Percentiles rank a stretch among this genome's conserved stretches.
These are phyloP conservation scores for Lacerta bilineata DNA, from an alignment of 2,797 vertebrate species.

Conservation along the genomic window DNA sequence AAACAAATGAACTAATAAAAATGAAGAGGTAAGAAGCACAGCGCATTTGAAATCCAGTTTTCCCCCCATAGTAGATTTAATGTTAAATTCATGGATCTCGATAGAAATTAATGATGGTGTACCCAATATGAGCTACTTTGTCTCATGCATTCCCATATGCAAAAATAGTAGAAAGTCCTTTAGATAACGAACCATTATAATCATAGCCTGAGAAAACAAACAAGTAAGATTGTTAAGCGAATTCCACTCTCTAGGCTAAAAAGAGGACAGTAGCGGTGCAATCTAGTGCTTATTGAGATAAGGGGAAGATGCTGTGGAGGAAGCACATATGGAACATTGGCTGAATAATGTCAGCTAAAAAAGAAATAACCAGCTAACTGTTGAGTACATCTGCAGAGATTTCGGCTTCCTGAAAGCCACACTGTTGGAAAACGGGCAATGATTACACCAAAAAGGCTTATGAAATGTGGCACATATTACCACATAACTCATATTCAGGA, in stretches of 20 bases:
- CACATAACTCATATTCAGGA: background rate
- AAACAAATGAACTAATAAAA: background rate
- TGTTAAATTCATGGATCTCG: slow-evolving; percentile 12
- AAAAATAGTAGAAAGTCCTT: background rate
- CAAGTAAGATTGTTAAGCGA: background rate
- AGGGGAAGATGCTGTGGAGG: background rate
- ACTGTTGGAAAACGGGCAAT: background rate
- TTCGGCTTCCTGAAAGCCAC: slow-evolving; percentile 14
- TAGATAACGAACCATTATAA: background rate
- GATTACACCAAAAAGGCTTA: background rate
- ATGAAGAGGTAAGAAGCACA: background rate
- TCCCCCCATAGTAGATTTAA: background rate
- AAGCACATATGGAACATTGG: slow-evolving; percentile 23
- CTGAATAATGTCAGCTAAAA: slow-evolving; percentile 29
- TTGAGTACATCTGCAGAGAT: slow-evolving; percentile 28
- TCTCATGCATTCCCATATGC: background rate
- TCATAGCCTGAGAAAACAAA: slow-evolving; percentile 23
- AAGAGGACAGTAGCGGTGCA: slow-evolving; percentile 22
- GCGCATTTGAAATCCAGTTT: background rate
- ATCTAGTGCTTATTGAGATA: slow-evolving; percentile 39
- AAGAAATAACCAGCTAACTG: slow-evolving; percentile 17
- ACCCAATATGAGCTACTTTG: background rate
- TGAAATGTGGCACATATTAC: background rate
- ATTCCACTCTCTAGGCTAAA: slow-evolving; percentile 4
- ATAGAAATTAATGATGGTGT: background rate